Evolutionary conservation across 1,140 invertebrate species (phyloP), one percentile per base, ranked within the genome.

Genomic region (Conus ventricosus): DNA sequence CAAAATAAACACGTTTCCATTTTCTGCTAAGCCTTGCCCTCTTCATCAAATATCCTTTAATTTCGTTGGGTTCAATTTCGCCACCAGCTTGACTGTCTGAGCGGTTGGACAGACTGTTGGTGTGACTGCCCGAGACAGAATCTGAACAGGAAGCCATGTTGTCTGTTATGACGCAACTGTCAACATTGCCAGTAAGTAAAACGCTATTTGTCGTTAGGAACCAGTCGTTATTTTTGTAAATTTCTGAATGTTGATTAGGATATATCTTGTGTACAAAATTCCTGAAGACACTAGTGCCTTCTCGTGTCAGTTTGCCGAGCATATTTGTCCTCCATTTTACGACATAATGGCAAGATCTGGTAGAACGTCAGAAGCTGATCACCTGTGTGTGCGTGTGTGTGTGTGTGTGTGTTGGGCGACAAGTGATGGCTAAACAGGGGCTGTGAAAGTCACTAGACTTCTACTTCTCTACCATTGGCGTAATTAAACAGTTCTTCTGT

Each of bases 21-120:
- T 91, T 92, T 84, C 89, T 87, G 10, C 92, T 90, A 54, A 92
- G 82, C 84, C 91, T 92, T 39, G 93, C 92, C 67, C 94, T 89
- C 82, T 94, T 95, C 92, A 93, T 92, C 60, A 94, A 90, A 90
- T 93, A 95, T 71, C 94, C 94, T 89, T 93, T 93, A 17, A 93
- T 88, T 91, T 94, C 93, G 80, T 91, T 91, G 55, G 92, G 90
- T 54, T 90, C 87, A 27, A 92, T 81, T 84, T 92, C 92, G 23
- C 93, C 91, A 67, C 91, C 92, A 90, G 91, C 91, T 15, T 92
- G 92, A 67, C 88, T 91, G 27, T 92, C 91, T 67, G 92, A 92
- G 80, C 90, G 88, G 85, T 91, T 92, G 76, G 92, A 92, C 87
- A 94, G 88, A 84, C 93, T 94, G 84, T 93, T 94, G 84, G 93